A percentile compares a stretch with the other conserved stretches of the same genome.
These are phyloP conservation scores for Narcine bancroftii DNA, from an alignment of 2,113 vertebrate species.

Conservation along the genomic window DNA sequence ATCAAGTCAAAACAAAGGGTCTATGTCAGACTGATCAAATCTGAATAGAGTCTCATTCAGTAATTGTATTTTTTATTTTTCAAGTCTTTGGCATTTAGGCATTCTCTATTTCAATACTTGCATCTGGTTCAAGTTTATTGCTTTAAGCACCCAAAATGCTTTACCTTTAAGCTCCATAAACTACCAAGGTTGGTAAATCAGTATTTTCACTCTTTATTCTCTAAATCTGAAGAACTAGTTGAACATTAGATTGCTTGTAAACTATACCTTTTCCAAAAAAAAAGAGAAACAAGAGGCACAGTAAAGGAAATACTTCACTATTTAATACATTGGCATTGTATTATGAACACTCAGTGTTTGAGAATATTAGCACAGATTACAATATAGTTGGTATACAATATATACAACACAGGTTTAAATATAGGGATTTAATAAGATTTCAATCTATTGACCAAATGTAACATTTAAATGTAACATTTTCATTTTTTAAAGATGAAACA, in stretches of 20 bases:
- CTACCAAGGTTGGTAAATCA: neutral
- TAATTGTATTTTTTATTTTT: neutral
- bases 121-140: neutral
- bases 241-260: neutral
- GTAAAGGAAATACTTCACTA: conserved; percentile 37
- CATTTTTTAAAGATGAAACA: conserved; percentile 30
- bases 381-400: conserved; percentile 37
- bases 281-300: conserved; percentile 9
- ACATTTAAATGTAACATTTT: conserved; percentile 35
- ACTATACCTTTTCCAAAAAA: neutral
- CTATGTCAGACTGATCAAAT: too few relatives aligned
- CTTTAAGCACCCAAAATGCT: neutral
- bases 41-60: too few relatives aligned
- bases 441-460: conserved; percentile 34
- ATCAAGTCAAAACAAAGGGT: too few relatives aligned
- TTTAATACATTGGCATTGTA: conserved; percentile 37
- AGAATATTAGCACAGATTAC: conserved; percentile 38
- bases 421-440: conserved; percentile 31
- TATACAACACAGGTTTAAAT: conserved; percentile 32
- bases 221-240: neutral
- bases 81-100: neutral
- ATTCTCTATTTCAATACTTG: neutral
- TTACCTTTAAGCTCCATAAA: neutral
- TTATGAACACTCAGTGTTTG: conserved; percentile 37
- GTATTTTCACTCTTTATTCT: too few relatives aligned